Evolutionary conservation across 2,797 vertebrate genomes (phyloP), one percentile per base, ranked within the genome.

Genomic region (Clarias laeviceps): DNA sequence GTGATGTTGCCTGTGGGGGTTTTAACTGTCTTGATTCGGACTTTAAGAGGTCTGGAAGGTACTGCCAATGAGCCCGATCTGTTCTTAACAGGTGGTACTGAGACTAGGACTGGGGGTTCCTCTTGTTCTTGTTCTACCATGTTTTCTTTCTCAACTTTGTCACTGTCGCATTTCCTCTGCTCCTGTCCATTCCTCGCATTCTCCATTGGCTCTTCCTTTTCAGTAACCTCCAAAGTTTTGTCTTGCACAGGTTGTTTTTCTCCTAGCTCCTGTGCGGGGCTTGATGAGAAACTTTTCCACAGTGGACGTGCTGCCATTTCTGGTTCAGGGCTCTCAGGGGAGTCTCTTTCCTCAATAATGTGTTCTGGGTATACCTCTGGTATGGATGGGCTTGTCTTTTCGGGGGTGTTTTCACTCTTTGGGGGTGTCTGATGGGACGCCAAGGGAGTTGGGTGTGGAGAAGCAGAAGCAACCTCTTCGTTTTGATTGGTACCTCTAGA

Each of bases 21-120:
- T 87, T 97, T 97, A 84, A 97, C 94, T 56, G 96, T 97, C 89
- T 98, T 99, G 88, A 99, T 99, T 89, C 97, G 94, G 68, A 99
- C 97, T 78, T 98, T 99, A 73, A 99, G 95, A 0, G 97, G 97
- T 64, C 88, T 90, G 40, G 54, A 81, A 32, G 70, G 68, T 37
- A 20, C 76, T 45, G 29, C 24, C 64, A 70, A 24, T n/a, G 81
- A 59, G 34, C 9, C 74, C 17, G 57, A n/a, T 50, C 18, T 57
- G 9, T 64, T 40, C 72, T 80, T 3, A 1, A 27, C 54, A 14
- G 82, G 72, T 24, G 65, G 61, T 45, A 29, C 12, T 1, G 45
- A 54, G n/a, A 54, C n/a, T 80, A 45, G 5, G 22, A 69, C 79
- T 2, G 79, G n/a, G 1, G 78, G 66, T 70, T 77, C 78, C n/a